Percentiles rank a stretch among this genome's conserved stretches.
Conservation (phyloP, 2,888 invertebrate species). For the Agrochola circellaris region DNA sequence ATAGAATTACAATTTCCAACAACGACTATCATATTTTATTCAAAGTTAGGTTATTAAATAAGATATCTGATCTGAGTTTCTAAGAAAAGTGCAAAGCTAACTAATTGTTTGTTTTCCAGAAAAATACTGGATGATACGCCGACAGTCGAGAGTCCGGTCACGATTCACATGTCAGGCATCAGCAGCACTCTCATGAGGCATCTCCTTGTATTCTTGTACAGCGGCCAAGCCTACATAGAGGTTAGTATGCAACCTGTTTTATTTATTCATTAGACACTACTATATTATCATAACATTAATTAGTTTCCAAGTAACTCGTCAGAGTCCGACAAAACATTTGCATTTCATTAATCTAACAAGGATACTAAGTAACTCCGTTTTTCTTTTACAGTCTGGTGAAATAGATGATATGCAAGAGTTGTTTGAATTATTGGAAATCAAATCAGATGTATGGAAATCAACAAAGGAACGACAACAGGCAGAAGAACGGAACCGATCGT, state of each 20-base stretch:
- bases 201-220: constrained; percentile 95
- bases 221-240: constrained; percentile 95
- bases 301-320: constrained; percentile 46
- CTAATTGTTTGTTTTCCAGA: constrained; percentile 80
- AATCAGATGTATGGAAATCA: constrained; percentile 94
- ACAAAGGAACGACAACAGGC: constrained; percentile 89
- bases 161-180: constrained; percentile 96
- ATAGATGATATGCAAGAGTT: constrained; percentile 95
- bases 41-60: constrained; percentile 27
- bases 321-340: constrained; percentile 31
- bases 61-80: constrained; percentile 21
- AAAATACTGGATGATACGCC: constrained; percentile 94
- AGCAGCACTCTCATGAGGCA: constrained; percentile 95
- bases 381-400: constrained; percentile 93
- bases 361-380: constrained; percentile 41
- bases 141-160: constrained; percentile 93
- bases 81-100: constrained; percentile 31
- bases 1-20: constrained; percentile 45
- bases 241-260: constrained; percentile 82
- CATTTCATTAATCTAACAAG: constrained; percentile 42
- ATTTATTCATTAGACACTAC: constrained; percentile 49
- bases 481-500: constrained; percentile 88
- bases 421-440: constrained; percentile 95
- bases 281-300: constrained; percentile 55
- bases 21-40: constrained; percentile 33